Evolutionary conservation across 2,113 vertebrate species (phyloP).

Genomic region (Mustela nigripes): DNA sequence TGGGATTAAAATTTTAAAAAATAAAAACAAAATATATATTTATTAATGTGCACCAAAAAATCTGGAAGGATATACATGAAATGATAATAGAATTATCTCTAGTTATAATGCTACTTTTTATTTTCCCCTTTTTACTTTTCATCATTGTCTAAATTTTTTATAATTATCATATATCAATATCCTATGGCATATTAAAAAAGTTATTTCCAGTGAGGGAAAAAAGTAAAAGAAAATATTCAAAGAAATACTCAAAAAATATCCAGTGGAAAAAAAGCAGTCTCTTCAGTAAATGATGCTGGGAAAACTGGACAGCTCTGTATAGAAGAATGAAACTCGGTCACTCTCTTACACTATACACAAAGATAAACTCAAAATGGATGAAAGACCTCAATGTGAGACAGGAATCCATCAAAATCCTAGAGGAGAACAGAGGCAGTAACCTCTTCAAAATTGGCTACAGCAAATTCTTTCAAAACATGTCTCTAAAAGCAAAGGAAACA

Average conservation of each 20-base stretch:
- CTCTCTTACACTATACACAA: no score
- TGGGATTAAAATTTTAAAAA: neutral
- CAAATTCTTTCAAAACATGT: no score
- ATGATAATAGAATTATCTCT: neutral
- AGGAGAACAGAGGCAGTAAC: no score
- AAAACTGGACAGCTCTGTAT: no score
- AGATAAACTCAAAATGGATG: no score
- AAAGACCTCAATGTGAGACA: no score
- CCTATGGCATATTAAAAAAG: neutral
- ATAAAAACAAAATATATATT: neutral
- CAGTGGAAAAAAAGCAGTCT: no score
- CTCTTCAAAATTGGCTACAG: no score
- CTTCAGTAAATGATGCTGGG: no score
- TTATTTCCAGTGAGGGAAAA: neutral
- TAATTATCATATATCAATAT: neutral
- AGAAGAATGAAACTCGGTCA: no score
- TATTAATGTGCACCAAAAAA: neutral
- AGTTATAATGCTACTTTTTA: neutral
- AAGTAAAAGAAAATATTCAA: neutral
- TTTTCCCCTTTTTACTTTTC: neutral
- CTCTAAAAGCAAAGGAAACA: no score
- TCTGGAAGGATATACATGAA: neutral
- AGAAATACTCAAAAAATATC: neutral
- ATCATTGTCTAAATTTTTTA: neutral
- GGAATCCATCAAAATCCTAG: no score